These are phyloP conservation scores for Henricia sp. DNA, from an alignment of 53 echinoderm and acorn worm species.

Conservation along the genomic window DNA sequence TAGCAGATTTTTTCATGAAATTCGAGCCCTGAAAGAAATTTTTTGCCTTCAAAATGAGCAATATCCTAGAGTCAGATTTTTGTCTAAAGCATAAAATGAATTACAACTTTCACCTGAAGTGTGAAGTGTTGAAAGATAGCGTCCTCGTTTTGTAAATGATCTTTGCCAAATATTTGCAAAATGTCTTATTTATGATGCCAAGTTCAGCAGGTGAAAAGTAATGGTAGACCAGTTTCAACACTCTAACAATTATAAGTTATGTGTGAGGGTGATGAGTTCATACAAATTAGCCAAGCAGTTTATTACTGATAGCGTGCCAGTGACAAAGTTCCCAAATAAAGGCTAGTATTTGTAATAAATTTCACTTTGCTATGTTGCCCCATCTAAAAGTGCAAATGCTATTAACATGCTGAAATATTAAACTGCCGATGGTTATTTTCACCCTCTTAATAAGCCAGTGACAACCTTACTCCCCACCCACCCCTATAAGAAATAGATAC, in stretches of 20 bases:
- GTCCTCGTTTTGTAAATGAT: not conserved
- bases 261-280: constrained; percentile 8
- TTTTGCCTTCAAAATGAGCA: no score
- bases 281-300: not conserved
- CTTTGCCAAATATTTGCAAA: constrained; percentile 35
- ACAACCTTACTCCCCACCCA: no score
- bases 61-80: no score
- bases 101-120: not conserved
- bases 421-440: no score
- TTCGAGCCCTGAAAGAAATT: no score
- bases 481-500: no score
- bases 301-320: not conserved
- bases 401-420: no score
- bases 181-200: constrained; percentile 27
- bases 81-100: not conserved
- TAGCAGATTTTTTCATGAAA: no score
- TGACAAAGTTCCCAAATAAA: not conserved
- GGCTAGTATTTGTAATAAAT: not conserved
- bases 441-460: no score
- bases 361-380: not conserved
- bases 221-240: constrained; percentile 33
- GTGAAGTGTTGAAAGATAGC: not conserved
- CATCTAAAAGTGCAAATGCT: no score
- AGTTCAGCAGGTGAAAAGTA: constrained; percentile 23
- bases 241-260: constrained; percentile 49